Evolutionary conservation across 2,113 vertebrate species (phyloP).

Genomic region (Cynocephalus volans): DNA sequence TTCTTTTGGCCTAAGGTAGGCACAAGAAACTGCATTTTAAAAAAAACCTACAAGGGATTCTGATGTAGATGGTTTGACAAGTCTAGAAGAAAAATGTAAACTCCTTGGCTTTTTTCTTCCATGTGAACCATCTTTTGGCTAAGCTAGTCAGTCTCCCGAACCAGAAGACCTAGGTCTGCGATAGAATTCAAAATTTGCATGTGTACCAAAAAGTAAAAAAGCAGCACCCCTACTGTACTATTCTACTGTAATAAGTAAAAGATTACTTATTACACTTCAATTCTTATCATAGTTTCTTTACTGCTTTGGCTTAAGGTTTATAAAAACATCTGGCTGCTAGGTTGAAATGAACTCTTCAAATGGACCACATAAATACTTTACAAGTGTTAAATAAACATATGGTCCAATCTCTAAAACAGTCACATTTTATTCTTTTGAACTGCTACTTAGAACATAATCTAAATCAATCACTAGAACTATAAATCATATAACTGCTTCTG

Average conservation of each 20-base stretch:
- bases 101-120: neutral
- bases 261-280: neutral
- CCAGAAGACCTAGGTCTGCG: neutral
- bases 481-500: conserved; percentile 20
- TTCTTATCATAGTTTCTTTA: conserved; percentile 31
- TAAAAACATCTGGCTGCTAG: conserved; percentile 41
- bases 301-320: neutral
- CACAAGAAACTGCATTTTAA: neutral
- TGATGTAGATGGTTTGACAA: neutral
- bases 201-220: neutral
- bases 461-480: conserved; percentile 5
- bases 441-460: conserved; percentile 48
- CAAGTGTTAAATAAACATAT: conserved; percentile 33
- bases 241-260: neutral
- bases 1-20: neutral
- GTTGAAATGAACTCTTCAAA: conserved; percentile 55
- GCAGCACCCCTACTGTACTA: neutral
- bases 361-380: conserved; percentile 33
- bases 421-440: conserved; percentile 68
- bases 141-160: conserved; percentile 14
- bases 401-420: conserved; percentile 44
- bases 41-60: neutral
- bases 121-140: neutral
- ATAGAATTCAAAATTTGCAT: neutral
- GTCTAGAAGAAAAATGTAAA: conserved; percentile 10